Conservation (phyloP, 2,888 invertebrate species). For the Phasia obesa region DNA sequence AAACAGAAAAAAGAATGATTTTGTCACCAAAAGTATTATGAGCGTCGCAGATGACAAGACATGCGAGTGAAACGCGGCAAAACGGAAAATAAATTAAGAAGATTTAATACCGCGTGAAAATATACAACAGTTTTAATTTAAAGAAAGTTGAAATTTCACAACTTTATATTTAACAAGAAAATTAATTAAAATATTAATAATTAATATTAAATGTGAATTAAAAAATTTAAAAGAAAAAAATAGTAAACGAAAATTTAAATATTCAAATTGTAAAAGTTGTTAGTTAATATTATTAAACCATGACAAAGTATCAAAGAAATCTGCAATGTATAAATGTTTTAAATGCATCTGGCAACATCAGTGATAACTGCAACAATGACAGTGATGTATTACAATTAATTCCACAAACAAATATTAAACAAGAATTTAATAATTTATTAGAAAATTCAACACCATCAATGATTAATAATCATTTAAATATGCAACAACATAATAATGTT, state of each 20-base stretch:
- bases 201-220: neutral
- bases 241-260: neutral
- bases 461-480: conserved; percentile 57
- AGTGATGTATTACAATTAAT: conserved; percentile 64
- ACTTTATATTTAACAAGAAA: neutral
- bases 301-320: conserved; percentile 63
- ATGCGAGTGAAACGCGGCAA: conserved; percentile 54
- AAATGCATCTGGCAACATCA: conserved; percentile 38
- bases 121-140: neutral
- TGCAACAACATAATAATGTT: conserved; percentile 49
- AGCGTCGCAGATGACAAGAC: conserved; percentile 76
- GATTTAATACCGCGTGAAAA: conserved; percentile 12
- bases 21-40: conserved; percentile 79
- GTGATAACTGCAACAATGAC: conserved; percentile 41
- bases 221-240: neutral
- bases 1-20: conserved; percentile 61
- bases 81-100: conserved; percentile 40
- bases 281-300: conserved; percentile 2
- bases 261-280: conserved; percentile 2
- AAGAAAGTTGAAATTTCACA: neutral
- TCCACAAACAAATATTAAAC: conserved; percentile 72
- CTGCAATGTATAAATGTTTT: conserved; percentile 52
- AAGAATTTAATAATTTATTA: conserved; percentile 53
- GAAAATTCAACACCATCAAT: conserved; percentile 70
- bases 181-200: neutral